Evolutionary conservation across 2,113 vertebrate genomes (phyloP).

Genomic region (Pluvialis apricaria): DNA sequence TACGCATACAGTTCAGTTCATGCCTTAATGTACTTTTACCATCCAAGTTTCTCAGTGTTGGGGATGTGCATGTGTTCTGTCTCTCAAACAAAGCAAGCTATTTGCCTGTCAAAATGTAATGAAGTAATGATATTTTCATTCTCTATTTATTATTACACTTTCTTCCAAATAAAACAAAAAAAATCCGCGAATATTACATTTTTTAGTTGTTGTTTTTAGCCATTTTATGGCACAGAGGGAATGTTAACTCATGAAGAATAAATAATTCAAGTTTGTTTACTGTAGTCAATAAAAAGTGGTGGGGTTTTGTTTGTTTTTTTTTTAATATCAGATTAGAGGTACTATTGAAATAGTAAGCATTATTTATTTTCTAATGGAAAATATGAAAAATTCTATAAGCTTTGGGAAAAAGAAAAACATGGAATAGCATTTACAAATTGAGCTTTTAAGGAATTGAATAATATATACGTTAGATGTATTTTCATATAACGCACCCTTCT

Average conservation of each 20-base stretch:
- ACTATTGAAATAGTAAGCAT: not conserved
- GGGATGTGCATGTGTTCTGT: not conserved
- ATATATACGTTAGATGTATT: not conserved
- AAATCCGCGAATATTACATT: fast-evolving
- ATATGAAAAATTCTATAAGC: not conserved
- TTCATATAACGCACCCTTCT: not conserved
- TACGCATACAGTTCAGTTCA: not conserved
- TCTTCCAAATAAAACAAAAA: not conserved
- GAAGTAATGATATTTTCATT: not conserved
- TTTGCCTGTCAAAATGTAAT: not conserved
- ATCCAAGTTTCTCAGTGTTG: not conserved
- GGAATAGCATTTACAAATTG: not conserved
- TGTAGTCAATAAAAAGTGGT: not conserved
- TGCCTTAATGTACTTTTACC: not conserved
- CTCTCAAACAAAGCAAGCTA: not conserved
- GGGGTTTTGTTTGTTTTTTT: not conserved
- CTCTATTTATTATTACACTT: not conserved
- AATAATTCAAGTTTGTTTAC: not conserved
- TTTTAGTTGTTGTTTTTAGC: not conserved
- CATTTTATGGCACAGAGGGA: not conserved
- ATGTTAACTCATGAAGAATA: not conserved
- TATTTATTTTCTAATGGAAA: not conserved
- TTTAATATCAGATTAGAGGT: not conserved
- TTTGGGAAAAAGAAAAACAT: not conserved
- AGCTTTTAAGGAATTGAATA: not conserved